Evolutionary conservation across 2,888 invertebrate genomes (phyloP), one percentile per base, ranked within the genome.

Genomic region (Lissonota sp.): DNA sequence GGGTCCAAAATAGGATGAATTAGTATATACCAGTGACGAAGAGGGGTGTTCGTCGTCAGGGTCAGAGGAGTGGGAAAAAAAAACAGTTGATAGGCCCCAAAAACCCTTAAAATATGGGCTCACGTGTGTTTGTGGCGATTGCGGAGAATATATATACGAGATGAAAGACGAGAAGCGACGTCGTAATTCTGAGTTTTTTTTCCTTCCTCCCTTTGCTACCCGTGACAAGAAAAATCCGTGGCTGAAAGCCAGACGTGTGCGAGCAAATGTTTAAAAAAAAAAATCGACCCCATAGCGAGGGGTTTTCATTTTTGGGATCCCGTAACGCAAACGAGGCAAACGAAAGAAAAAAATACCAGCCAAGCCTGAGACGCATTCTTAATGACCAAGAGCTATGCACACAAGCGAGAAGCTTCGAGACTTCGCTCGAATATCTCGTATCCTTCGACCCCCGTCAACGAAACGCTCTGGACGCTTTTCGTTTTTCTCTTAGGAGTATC

Each of bases 171-270:
- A 66, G 51, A n/a, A 37, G 37, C 55, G 51, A 40, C 62, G 55
- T 58, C 62, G 66, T 55, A 55, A 60, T 64, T 76, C 76, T 49
- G 51, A 58, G 16, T 37, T 64, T 49, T 44, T 66, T 57, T 62
- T 49, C 55, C 26, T 53, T 37, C 14, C n/a, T 42, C 5, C 26
- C 57, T 77, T 77, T 77, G 71, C 71, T 53, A 78, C 75, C 82
- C 79, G 75, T 62, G 75, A 74, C 14, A 40, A 5, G 66, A 58
- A 46, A 67, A 63, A 69, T 57, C 63, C 79, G 64, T 53, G 62
- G 40, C 64, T 75, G 84, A 84, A 84, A 83, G 83, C 49, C 84
- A 80, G 80, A 73, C 85, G 84, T 85, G 86, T 82, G 80, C 85
- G 82, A 76, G 84, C 83, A 79, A 84, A 86, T 80, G 82, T 78